Conservation (phyloP, 2,113 vertebrate species). For the Pomatostomus ruficeps region DNA sequence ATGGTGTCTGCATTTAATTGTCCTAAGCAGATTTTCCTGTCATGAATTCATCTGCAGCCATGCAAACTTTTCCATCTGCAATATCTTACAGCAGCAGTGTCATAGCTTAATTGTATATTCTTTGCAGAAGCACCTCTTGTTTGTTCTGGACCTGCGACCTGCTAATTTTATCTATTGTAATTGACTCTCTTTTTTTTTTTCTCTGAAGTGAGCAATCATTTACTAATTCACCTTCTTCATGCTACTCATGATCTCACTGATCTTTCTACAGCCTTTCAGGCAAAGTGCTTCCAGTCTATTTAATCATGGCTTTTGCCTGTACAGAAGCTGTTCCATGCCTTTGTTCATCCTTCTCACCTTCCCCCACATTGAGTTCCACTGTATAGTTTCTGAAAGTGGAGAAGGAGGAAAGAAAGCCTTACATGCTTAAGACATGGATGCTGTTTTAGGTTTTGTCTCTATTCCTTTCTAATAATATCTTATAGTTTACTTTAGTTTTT, state of each 20-base stretch:
- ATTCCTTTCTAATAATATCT: not conserved
- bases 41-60: not conserved
- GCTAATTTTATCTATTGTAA: not conserved
- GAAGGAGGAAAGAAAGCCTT: not conserved
- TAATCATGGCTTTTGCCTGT: not conserved
- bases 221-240: not conserved
- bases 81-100: not conserved
- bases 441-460: not conserved
- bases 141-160: not conserved
- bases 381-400: not conserved
- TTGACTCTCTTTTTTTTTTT: not conserved
- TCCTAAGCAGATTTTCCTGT: constrained; percentile 38
- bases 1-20: constrained; percentile 20
- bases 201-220: not conserved
- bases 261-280: not conserved
- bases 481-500: not conserved
- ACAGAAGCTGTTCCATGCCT: not conserved
- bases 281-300: not conserved
- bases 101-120: not conserved
- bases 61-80: not conserved
- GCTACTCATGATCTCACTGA: not conserved
- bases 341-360: not conserved
- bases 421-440: not conserved
- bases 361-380: not conserved
- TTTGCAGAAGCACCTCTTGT: not conserved